phyloP scores from a whole-genome alignment of 1,140 invertebrate genomes.

The Aphaenogaster rudis region DNA sequence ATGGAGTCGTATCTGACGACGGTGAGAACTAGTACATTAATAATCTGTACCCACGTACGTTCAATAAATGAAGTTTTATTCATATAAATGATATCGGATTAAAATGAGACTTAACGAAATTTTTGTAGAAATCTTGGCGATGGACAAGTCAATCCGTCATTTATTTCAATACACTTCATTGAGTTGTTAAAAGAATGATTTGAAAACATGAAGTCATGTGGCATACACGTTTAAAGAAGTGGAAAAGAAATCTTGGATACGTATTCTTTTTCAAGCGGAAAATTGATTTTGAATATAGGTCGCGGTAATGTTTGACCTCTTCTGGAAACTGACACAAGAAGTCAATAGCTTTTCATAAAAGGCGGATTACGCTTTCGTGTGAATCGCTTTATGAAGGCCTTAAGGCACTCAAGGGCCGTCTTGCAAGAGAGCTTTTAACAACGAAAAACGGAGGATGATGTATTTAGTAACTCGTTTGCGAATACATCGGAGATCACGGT shows the following conservation, averaged over 20 bases:
- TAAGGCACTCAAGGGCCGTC: slow-evolving; percentile 45
- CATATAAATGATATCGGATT: neutral
- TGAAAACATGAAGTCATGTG: neutral
- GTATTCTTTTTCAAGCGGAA: neutral
- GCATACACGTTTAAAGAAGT: neutral
- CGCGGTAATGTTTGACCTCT: slow-evolving; percentile 55
- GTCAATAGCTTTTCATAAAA: slow-evolving; percentile 73
- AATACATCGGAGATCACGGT: slow-evolving; percentile 6
- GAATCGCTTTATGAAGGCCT: slow-evolving; percentile 59
- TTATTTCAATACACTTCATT: neutral
- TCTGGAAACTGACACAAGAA: slow-evolving; percentile 56
- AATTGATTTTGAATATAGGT: slow-evolving; percentile 37
- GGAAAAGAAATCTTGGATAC: neutral
- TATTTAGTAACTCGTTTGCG: slow-evolving; percentile 61
- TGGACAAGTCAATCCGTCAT: neutral
- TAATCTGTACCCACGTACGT: neutral
- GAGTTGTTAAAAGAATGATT: neutral
- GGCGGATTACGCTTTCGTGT: slow-evolving; percentile 40
- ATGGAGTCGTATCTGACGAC: slow-evolving; percentile 9
- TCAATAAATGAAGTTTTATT: neutral
- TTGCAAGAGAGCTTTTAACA: slow-evolving; percentile 57
- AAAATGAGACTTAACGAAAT: neutral
- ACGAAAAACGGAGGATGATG: slow-evolving; percentile 44
- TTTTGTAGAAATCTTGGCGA: neutral
- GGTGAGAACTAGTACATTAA: slow-evolving; percentile 27